These are phyloP conservation scores for Mycteria americana DNA, from an alignment of 2,797 vertebrate genomes.

Conservation along the genomic window DNA sequence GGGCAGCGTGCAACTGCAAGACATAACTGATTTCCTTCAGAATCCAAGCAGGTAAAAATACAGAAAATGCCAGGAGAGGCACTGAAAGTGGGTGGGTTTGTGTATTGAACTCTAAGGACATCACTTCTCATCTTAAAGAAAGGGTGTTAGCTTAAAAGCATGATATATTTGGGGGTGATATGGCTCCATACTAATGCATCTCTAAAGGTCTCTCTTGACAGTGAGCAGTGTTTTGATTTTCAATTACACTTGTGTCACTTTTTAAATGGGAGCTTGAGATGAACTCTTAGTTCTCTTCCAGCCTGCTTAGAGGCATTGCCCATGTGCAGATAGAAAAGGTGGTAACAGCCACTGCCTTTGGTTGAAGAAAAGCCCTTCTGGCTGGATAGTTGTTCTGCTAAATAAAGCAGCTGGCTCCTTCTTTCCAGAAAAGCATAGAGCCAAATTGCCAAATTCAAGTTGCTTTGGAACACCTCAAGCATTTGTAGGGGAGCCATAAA, in stretches of 20 bases:
- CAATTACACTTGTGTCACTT: neutral
- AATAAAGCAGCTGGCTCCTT: neutral
- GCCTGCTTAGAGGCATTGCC: neutral
- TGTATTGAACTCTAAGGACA: neutral
- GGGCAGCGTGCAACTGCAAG: slow-evolving; percentile 40
- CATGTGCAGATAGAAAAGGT: neutral
- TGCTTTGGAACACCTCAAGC: neutral
- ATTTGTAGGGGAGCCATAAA: neutral
- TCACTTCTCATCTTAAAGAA: neutral
- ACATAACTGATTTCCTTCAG: slow-evolving; percentile 58
- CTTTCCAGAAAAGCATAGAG: neutral
- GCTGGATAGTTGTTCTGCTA: neutral
- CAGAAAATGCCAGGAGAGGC: neutral
- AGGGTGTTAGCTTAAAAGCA: neutral
- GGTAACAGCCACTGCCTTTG: neutral
- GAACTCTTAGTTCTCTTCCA: neutral
- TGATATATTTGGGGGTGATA: neutral
- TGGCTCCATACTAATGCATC: neutral
- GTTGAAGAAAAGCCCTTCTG: neutral
- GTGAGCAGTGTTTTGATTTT: neutral
- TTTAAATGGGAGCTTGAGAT: neutral
- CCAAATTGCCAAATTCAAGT: neutral
- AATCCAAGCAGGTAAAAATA: slow-evolving; percentile 70
- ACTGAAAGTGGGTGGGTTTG: neutral
- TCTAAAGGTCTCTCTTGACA: neutral